Conservation (phyloP, 2,797 vertebrate species). For the Atherinosoma microstoma region DNA sequence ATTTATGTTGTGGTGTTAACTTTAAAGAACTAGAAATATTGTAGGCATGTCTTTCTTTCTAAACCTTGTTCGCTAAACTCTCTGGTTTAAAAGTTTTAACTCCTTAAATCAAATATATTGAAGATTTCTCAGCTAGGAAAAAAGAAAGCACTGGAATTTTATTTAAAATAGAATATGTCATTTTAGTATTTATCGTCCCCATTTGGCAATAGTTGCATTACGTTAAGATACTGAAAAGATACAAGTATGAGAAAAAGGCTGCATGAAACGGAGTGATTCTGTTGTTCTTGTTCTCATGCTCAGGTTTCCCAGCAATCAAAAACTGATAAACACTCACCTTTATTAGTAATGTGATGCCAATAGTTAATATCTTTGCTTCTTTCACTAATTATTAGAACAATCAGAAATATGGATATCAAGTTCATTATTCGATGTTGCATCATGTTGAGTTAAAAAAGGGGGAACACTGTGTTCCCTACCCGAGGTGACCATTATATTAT, state of each 20-base stretch:
- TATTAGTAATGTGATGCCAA: not conserved
- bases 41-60: not conserved
- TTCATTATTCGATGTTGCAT: conserved; percentile 9
- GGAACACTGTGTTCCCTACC: conserved; percentile 11
- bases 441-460: conserved; percentile 5
- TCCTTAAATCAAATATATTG: too few species aligned
- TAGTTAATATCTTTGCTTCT: not conserved
- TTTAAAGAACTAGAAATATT: not conserved
- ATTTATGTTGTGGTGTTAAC: not conserved
- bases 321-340: not conserved
- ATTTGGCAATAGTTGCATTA: not conserved
- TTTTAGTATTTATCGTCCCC: too few species aligned
- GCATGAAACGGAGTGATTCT: too few species aligned
- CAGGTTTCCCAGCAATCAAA: not conserved
- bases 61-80: not conserved
- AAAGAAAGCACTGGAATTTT: not conserved
- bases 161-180: too few species aligned
- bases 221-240: not conserved
- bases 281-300: not conserved
- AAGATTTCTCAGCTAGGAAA: not conserved
- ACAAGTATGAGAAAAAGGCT: not conserved
- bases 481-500: conserved; percentile 20
- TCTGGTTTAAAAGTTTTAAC: not conserved
- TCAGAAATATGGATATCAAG: not conserved
- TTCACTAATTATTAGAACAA: not conserved